These are phyloP conservation scores for Heteromyza rotundicornis DNA, from an alignment of 2,888 invertebrate species.

Conservation along the genomic window DNA sequence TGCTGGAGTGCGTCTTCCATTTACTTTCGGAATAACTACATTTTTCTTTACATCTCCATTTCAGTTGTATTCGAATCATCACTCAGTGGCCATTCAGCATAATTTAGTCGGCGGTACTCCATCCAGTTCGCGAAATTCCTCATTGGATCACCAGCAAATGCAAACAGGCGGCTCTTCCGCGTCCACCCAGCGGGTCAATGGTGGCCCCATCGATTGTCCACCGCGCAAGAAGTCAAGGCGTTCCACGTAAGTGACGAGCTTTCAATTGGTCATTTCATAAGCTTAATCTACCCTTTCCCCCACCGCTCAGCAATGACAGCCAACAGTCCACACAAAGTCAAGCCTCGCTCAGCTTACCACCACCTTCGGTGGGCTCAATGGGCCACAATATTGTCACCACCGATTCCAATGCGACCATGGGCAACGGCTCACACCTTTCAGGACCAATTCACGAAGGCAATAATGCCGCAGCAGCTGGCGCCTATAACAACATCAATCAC, in stretches of 20 bases:
- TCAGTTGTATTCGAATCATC: constrained; percentile 58
- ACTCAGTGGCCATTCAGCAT: constrained; percentile 44
- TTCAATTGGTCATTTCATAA: too few relatives aligned
- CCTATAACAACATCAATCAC: constrained; percentile 42
- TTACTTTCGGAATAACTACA: constrained; percentile 1
- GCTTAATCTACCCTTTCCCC: too few relatives aligned
- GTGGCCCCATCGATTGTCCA: constrained; percentile 64
- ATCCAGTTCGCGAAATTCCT: constrained; percentile 49
- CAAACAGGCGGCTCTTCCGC: constrained; percentile 35
- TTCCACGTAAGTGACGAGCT: constrained; percentile 73
- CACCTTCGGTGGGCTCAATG: constrained; percentile 41
- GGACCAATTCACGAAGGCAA: constrained; percentile 1
- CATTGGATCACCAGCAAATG: constrained; percentile 41
- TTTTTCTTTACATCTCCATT: constrained; percentile 13
- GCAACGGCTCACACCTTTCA: constrained; percentile 4
- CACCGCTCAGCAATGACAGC: constrained; percentile 60
- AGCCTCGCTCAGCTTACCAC: constrained; percentile 50
- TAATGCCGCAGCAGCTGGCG: constrained; percentile 15
- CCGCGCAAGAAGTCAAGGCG: constrained; percentile 93
- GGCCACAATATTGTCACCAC: constrained; percentile 20
- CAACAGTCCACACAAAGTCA: constrained; percentile 58
- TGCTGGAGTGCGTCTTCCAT: background rate
- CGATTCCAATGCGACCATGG: constrained; percentile 21
- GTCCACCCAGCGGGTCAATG: constrained; percentile 48
- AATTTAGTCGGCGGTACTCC: constrained; percentile 39